Evolutionary conservation across 2,888 invertebrate genomes (phyloP), one percentile per base, ranked within the genome.

Genomic region (Drosophila eohydei): DNA sequence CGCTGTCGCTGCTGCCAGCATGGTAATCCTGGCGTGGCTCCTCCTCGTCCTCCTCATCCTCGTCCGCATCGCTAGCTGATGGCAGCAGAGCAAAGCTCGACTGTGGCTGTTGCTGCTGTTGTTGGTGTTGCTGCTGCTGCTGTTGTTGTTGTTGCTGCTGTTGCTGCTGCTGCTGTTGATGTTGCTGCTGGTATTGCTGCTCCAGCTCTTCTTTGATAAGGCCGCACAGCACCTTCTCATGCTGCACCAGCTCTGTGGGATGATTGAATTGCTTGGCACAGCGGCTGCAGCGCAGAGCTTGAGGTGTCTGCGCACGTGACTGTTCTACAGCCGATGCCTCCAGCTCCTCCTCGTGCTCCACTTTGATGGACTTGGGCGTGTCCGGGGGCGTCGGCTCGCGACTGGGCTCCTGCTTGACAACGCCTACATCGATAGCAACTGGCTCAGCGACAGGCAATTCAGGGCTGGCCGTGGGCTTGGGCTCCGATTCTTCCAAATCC

Each of bases 161-260:
- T 7, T 76, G 75, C 0, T 79, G 78, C 1, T 80, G 79, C 0
- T 80, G 77, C 26, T 89, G 87, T 6, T 85, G 79, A 0, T 83
- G 80, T 11, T 86, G 82, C 11, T 87, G 87, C 0, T 87, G 85
- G 58, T 78, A 78, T 4, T 94, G 93, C 74, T 93, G 95, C 81
- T 93, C 94, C 87, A 91, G 93, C 92, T 68, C 92, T 60, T 92
- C 91, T 80, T 92, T 92, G 40, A 92, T 91, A 40, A 91, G 71
- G 28, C 94, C 94, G 81, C 95, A 95, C 28, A 94, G 91, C 59
- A 95, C 94, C 88, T 95, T 96, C 87, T 97, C 96, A 87, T 97
- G 97, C 83, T 96, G 96, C 83, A 96, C 93, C 65, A 95, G 92
- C 71, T 95, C 95, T 46, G 94, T 94, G 77, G 94, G 94, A 81